phyloP scores from a whole-genome alignment of 2,888 invertebrate genomes.

The Xylocampa areola region DNA sequence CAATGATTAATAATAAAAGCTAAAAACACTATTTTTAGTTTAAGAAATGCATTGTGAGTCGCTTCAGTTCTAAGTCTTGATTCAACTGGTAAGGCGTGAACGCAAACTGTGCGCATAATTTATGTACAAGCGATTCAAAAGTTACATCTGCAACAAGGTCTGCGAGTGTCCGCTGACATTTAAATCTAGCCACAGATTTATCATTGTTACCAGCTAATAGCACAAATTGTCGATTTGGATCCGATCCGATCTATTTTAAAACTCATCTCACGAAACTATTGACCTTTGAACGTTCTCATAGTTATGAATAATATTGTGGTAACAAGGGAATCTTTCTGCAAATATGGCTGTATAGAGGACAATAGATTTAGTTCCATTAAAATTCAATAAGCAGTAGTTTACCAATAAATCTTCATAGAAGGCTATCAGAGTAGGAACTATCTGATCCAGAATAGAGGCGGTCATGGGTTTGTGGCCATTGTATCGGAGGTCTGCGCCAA shows the following conservation, averaged over 20 bases:
- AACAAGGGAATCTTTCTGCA: conserved; percentile 58
- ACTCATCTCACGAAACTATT: conserved; percentile 69
- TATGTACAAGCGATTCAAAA: conserved; percentile 30
- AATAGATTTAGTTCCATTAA: conserved; percentile 81
- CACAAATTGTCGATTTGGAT: conserved; percentile 68
- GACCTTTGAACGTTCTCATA: conserved; percentile 70
- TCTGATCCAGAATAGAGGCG: conserved; percentile 81
- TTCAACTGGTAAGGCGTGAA: conserved; percentile 23
- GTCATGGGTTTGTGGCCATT: conserved; percentile 71
- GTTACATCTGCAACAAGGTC: conserved; percentile 27
- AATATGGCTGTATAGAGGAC: conserved; percentile 65
- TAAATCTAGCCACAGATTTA: conserved; percentile 61
- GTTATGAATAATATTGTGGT: conserved; percentile 63
- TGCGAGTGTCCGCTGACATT: conserved; percentile 63
- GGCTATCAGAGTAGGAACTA: conserved; percentile 86
- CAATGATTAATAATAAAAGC: too few species aligned
- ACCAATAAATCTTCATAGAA: conserved; percentile 87
- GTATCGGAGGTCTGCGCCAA: conserved; percentile 66
- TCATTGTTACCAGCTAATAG: conserved; percentile 61
- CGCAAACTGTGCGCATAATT: conserved; percentile 19
- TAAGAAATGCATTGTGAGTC: not conserved
- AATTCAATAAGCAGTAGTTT: conserved; percentile 81
- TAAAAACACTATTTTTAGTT: not conserved
- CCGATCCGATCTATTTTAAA: conserved; percentile 67
- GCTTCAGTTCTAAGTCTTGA: not conserved